Percentiles rank a stretch among this genome's conserved stretches.
Conservation (phyloP, 2,113 vertebrate species). For the Centropristis striata region DNA sequence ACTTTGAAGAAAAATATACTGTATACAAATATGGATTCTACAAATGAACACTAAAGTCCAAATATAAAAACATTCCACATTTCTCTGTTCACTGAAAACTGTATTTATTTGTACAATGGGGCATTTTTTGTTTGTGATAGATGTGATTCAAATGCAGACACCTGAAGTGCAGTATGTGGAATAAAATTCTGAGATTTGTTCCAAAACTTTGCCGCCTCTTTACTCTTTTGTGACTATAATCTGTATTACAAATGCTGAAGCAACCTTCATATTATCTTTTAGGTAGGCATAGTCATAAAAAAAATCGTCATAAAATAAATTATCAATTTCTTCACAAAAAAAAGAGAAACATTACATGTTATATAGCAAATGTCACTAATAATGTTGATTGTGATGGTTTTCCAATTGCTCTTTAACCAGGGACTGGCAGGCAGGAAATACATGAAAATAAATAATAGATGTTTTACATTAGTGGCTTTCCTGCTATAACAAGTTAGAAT, state of each 20-base stretch:
- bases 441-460: background rate
- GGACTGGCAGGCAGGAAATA: background rate
- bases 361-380: background rate
- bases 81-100: conserved; percentile 75
- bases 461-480: background rate
- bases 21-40: conserved; percentile 64
- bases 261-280: background rate
- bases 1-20: conserved; percentile 62
- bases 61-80: conserved; percentile 74
- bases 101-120: conserved; percentile 77
- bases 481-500: background rate
- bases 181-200: conserved; percentile 78
- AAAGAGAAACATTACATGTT: background rate
- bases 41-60: conserved; percentile 64
- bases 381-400: background rate
- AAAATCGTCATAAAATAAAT: background rate
- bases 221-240: background rate
- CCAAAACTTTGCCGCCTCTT: conserved; percentile 17
- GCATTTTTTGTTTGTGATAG: conserved; percentile 83
- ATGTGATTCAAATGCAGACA: conserved; percentile 80
- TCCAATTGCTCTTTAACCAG: too few species aligned
- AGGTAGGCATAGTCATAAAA: too few species aligned
- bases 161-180: conserved; percentile 84
- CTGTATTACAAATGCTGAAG: background rate
- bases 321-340: background rate